Evolutionary conservation across 2,113 vertebrate genomes (phyloP).

Genomic region (Phoenicopterus ruber): DNA sequence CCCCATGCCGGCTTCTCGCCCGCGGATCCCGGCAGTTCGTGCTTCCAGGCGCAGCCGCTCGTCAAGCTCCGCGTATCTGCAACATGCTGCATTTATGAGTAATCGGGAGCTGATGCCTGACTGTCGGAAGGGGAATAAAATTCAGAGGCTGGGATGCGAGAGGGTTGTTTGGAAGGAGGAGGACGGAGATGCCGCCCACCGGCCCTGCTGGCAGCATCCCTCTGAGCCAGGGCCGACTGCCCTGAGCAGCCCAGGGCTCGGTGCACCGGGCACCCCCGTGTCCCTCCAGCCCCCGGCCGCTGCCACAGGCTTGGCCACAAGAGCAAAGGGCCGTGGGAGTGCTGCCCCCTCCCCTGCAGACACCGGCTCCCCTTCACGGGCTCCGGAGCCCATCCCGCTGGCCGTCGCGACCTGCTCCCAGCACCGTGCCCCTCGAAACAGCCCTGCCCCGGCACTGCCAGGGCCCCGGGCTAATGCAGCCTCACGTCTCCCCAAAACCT

Average conservation of each 20-base stretch:
- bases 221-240: fast-evolving
- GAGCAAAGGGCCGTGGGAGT: neutral
- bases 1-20: fast-evolving
- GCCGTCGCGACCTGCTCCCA: neutral
- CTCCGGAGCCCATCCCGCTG: neutral
- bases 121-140: neutral
- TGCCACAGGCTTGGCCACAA: neutral
- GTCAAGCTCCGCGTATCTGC: neutral
- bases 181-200: neutral
- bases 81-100: slow-evolving; percentile 55
- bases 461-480: fast-evolving
- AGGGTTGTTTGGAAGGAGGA: neutral
- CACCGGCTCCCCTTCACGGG: neutral
- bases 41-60: neutral
- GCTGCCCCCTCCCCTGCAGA: neutral
- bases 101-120: slow-evolving; percentile 1
- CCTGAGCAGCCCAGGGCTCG: neutral
- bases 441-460: neutral
- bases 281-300: neutral
- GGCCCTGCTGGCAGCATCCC: neutral
- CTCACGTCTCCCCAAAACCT: neutral
- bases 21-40: neutral
- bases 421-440: neutral
- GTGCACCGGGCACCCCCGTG: fast-evolving
- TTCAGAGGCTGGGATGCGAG: neutral